Evolutionary conservation across 2,113 vertebrate genomes (phyloP), one percentile per base, ranked within the genome.

Genomic region (Cheirogaleus medius): DNA sequence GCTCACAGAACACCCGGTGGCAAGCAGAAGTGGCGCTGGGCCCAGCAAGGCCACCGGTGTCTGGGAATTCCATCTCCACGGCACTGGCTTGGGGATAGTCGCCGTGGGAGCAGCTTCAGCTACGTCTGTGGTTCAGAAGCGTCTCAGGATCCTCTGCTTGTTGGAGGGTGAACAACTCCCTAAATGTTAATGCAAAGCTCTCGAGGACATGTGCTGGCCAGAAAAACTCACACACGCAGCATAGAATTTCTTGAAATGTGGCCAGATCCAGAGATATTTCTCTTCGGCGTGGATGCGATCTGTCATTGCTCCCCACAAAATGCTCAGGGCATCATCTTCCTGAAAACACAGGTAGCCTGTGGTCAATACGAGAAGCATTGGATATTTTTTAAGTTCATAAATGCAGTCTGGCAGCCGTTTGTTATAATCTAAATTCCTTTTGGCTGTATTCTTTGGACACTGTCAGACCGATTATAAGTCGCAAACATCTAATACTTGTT

Each of bases 361-460:
- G 60, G 91, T 74, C 60, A 58, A 20, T 47, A 44, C 56, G n/a
- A 25, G 15, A 20, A 23, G 74, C 32, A 25, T 49, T 34, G 60
- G 63, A 66, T 90, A 34, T 84, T 96, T 84, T 87, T 37, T 60
- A 4, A 90, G 73, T 37, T 44, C 94, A 68, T 93, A 64, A 96
- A 78, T 91, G 74, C 47, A 47, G 47, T 95, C 91, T 96, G 77
- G 80, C 9, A 90, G 96, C 69, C 20, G 4, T 94, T 85, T 96
- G n/a, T 54, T 95, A 17, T 5, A 6, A 25, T 69, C 91, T 60
- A 10, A 66, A 44, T 86, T 94, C 83, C 64, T 29, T 87, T 74
- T 13, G 71, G 47, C 56, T 78, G 71, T 96, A 93, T 83, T 96
- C 94, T 96, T 97, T 95, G 94, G 89, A 92, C 37, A 78, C 78